Base-by-base conservation (phyloP, 1,140 invertebrate species). In the Drosophila simulans region DNA sequence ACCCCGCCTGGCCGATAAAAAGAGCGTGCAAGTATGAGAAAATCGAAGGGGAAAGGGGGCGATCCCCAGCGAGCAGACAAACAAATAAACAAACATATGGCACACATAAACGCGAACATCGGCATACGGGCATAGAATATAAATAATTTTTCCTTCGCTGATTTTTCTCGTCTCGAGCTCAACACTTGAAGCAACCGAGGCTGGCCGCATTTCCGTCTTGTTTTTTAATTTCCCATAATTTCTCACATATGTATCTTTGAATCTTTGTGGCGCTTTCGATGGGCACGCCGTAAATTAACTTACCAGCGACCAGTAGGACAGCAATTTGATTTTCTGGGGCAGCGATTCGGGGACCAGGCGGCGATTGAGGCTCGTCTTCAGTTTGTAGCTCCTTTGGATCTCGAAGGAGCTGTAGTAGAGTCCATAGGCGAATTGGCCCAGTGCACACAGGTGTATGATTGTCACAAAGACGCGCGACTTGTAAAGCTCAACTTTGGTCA, bases 241-340 rank as follows among this genome's bases (percentile, higher is more conserved):
- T 73, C 59, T 37, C 37, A 68, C 35, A 37, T 27, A 37, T 37
- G 35, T 12, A 27, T 5, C 8, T 10, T 3, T 8, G 7, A 69
- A 43, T 69, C 31, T 66, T 13, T 62, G 34, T 27, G 43, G 20
- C 58, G 62, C 40, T 10, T 27, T 48, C 46, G 25, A n/a, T 48
- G 46, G 46, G 13, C 22, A 22, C 5, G 4, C 46, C 4, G 34
- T 45, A 31, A 35, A 34, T 54, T 15, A 34, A 93, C 93, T 93
- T 85, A 94, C 94, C 92, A 94, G 60, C 64, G 93, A 82, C 94
- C 94, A 94, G 35, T 94, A 91, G 3, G 94, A 93, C 27, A 94
- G 82, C 63, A 93, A 94, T 57, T 93, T 93, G 3, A 93, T 40
- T 77, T 93, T 93, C 43, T 94, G 93, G 12, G 82, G 75, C 49